phyloP scores from a whole-genome alignment of 2,888 invertebrate genomes.

The Polymixis flavicincta region DNA sequence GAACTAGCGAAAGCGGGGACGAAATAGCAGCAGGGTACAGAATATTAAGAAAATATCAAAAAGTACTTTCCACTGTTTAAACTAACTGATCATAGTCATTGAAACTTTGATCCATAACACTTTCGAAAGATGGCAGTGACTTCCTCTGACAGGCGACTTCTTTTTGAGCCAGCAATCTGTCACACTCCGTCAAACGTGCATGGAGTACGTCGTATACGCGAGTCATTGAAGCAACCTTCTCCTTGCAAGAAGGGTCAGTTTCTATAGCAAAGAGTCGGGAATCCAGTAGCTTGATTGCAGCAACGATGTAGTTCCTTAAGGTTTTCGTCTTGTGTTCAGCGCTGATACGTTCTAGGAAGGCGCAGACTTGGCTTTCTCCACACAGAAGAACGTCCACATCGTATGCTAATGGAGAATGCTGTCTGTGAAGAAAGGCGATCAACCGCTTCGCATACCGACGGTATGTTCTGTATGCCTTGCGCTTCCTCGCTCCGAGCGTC shows the following conservation, averaged over 20 bases:
- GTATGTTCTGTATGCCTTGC: constrained; percentile 88
- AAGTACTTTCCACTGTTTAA: constrained; percentile 61
- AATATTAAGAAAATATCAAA: constrained; percentile 16
- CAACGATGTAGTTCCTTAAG: constrained; percentile 87
- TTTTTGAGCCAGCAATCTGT: constrained; percentile 83
- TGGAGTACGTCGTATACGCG: constrained; percentile 87
- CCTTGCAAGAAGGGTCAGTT: constrained; percentile 88
- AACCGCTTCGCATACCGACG: constrained; percentile 87
- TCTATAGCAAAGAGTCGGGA: constrained; percentile 88
- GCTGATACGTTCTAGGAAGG: constrained; percentile 86
- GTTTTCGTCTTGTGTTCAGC: constrained; percentile 88
- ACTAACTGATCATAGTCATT: constrained; percentile 83
- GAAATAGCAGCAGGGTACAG: constrained; percentile 53
- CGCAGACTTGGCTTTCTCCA: constrained; percentile 87
- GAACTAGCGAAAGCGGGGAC: constrained; percentile 56
- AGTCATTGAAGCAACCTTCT: constrained; percentile 88
- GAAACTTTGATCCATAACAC: constrained; percentile 83
- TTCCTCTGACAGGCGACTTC: constrained; percentile 76
- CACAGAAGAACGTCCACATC: constrained; percentile 88
- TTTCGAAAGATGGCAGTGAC: constrained; percentile 75
- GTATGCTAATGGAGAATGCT: constrained; percentile 88
- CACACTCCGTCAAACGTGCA: constrained; percentile 85
- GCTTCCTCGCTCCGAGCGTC: constrained; percentile 85
- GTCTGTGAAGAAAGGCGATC: constrained; percentile 87
- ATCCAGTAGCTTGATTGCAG: constrained; percentile 87